Conservation (phyloP, 2,797 vertebrate genomes). For the Clamator glandarius region DNA sequence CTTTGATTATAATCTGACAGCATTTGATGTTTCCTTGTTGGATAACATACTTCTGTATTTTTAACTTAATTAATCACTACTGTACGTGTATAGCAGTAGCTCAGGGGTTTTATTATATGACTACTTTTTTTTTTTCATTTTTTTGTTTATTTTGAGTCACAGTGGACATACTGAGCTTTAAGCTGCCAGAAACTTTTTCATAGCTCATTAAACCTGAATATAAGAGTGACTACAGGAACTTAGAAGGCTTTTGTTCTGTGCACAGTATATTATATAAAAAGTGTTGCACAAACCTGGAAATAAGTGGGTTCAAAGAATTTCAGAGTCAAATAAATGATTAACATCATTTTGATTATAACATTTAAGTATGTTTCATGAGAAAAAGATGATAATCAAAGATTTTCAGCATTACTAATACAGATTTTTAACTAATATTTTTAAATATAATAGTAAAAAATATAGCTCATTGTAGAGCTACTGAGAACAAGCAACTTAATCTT, state of each 20-base stretch:
- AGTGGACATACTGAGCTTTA: not conserved
- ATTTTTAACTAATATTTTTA: not conserved
- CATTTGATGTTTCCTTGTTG: not conserved
- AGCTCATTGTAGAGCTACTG: not conserved
- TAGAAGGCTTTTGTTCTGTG: not conserved
- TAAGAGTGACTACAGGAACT: not conserved
- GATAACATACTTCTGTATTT: not conserved
- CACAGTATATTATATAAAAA: not conserved
- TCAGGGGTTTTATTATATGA: not conserved
- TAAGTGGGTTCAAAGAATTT: not conserved
- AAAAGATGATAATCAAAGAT: not conserved
- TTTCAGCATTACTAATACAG: not conserved
- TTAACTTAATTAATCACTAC: not conserved
- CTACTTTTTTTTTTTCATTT: not conserved
- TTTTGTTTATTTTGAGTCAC: not conserved
- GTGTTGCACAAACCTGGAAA: not conserved
- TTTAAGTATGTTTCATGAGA: not conserved
- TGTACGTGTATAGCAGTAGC: not conserved
- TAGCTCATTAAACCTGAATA: not conserved
- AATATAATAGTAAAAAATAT: not conserved
- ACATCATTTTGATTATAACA: not conserved
- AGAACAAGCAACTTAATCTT: not conserved
- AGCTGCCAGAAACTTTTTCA: not conserved
- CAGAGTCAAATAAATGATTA: not conserved
- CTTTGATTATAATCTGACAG: not conserved